Percentiles rank a stretch among this genome's conserved stretches.
Conservation (phyloP, 92 coral and sea anemone species). For the Galaxea fascicularis region DNA sequence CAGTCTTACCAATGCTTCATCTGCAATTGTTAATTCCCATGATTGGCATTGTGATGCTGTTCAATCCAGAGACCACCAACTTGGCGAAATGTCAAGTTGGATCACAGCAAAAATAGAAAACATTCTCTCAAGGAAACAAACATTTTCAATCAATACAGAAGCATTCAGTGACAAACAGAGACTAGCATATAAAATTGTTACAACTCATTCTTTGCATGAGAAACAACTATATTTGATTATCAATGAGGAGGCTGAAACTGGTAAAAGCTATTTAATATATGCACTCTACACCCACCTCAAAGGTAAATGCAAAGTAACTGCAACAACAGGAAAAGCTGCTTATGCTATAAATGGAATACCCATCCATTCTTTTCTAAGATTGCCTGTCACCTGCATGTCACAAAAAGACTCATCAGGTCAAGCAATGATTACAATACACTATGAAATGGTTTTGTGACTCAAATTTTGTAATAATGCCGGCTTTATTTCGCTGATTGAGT, state of each 20-base stretch:
- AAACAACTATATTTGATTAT: conserved; percentile 45
- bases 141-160: conserved; percentile 37
- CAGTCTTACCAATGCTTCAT: conserved; percentile 27
- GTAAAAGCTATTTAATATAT: conserved; percentile 51
- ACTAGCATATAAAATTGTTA: conserved; percentile 59
- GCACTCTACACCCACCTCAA: conserved; percentile 51
- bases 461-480: too few relatives aligned
- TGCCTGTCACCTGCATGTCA: conserved; percentile 62
- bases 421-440: conserved; percentile 45
- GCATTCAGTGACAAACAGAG: conserved; percentile 53
- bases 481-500: too few relatives aligned
- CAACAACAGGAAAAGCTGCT: conserved; percentile 63
- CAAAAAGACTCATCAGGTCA: conserved; percentile 62
- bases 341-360: conserved; percentile 63
- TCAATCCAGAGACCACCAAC: conserved; percentile 64
- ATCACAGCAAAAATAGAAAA: conserved; percentile 41
- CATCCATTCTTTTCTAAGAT: conserved; percentile 63
- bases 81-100: conserved; percentile 72
- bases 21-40: conserved; percentile 34
- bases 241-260: conserved; percentile 58
- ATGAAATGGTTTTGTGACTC: too few relatives aligned
- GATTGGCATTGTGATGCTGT: conserved; percentile 59
- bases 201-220: conserved; percentile 44
- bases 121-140: conserved; percentile 10
- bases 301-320: conserved; percentile 48